These are phyloP conservation scores for Gryllus longicercus DNA, from an alignment of 2,888 invertebrate species.

Conservation along the genomic window DNA sequence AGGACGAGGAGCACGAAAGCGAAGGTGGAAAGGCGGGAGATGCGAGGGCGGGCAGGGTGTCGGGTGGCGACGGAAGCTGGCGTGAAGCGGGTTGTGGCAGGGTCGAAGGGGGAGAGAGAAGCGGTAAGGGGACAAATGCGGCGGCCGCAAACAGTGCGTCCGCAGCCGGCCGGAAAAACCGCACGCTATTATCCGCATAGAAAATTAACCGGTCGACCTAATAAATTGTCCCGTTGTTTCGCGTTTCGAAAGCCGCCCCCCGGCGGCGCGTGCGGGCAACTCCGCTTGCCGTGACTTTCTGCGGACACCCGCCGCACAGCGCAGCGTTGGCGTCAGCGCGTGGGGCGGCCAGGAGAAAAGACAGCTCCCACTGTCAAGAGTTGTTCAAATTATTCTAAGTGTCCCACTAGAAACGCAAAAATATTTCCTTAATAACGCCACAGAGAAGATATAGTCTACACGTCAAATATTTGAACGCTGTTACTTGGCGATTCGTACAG, in stretches of 20 bases:
- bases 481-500: too few species aligned
- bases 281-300: too few species aligned
- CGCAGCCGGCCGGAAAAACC: constrained; percentile 17
- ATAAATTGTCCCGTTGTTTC: neutral
- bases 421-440: too few species aligned
- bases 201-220: neutral
- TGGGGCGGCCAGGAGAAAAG: too few species aligned
- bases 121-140: neutral
- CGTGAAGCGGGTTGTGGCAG: neutral
- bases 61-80: neutral
- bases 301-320: too few species aligned
- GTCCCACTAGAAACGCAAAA: too few species aligned
- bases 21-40: neutral
- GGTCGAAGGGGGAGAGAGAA: neutral
- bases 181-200: constrained; percentile 17
- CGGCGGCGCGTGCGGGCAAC: too few species aligned
- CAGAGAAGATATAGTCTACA: too few species aligned
- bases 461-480: too few species aligned
- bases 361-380: too few species aligned
- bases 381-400: too few species aligned
- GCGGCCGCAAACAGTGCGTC: neutral
- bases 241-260: neutral
- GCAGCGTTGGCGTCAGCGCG: too few species aligned
- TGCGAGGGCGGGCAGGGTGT: neutral
- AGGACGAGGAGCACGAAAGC: neutral